A percentile compares a stretch with the other conserved stretches of the same genome.
Conservation (phyloP, 2,797 vertebrate species). For the Lepilemur septentrionalis region DNA sequence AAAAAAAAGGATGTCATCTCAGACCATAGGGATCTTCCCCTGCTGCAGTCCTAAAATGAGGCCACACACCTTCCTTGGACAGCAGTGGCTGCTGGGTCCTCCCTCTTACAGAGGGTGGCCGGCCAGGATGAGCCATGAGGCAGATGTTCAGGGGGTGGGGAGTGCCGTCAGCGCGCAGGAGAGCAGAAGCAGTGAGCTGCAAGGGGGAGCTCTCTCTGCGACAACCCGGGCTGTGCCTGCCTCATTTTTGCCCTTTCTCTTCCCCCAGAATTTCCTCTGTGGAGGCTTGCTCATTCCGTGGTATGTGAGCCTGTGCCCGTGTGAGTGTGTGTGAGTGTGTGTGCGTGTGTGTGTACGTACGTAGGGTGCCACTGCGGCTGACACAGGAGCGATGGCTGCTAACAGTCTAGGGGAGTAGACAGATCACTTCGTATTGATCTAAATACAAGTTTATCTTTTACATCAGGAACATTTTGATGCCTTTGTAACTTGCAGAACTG, state of each 20-base stretch:
- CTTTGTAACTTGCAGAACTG: constrained; percentile 6
- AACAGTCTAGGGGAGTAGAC: neutral
- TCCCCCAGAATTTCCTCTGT: neutral
- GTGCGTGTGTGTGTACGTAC: neutral
- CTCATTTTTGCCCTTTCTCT: neutral
- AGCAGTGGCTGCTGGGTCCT: neutral
- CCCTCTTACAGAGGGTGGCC: neutral
- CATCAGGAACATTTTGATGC: constrained; percentile 32
- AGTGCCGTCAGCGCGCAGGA: rapidly evolving
- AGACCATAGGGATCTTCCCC: constrained; percentile 77
- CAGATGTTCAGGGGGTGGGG: neutral
- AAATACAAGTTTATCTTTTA: constrained; percentile 21
- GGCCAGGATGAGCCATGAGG: neutral
- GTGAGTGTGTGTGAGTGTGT: neutral
- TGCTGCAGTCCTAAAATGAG: constrained; percentile 60
- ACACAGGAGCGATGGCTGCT: neutral
- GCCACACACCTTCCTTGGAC: constrained; percentile 1
- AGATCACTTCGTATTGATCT: constrained; percentile 27
- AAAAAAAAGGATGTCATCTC: constrained; percentile 79
- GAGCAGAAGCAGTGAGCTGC: neutral
- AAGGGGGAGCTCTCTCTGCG: neutral
- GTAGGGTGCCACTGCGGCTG: neutral
- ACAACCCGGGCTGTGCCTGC: neutral
- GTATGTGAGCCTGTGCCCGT: neutral
- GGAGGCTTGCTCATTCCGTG: neutral